Evolutionary conservation across 1,140 invertebrate species (phyloP).

Genomic region (Trachymyrmex cornetzi): DNA sequence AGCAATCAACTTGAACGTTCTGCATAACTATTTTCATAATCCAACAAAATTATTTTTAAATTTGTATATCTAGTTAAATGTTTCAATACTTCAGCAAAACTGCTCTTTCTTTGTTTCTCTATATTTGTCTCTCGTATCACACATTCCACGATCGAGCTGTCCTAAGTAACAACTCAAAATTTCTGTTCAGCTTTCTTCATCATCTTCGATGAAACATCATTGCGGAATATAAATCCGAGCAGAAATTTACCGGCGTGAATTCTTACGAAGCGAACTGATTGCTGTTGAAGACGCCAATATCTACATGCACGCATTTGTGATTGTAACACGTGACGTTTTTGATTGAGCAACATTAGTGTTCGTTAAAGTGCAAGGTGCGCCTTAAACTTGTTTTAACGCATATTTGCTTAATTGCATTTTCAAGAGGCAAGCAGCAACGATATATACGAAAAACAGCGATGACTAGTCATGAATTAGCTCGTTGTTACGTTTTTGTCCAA

Average conservation of each 20-base stretch:
- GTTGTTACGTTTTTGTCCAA: conserved; percentile 55
- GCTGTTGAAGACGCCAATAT: not conserved
- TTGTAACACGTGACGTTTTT: not conserved
- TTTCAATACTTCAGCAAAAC: too few species aligned
- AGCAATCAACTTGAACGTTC: too few species aligned
- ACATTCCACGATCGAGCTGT: conserved; percentile 16
- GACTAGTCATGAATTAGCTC: conserved; percentile 45
- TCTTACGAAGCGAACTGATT: not conserved
- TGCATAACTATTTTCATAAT: too few species aligned
- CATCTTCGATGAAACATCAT: not conserved
- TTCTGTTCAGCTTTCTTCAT: not conserved
- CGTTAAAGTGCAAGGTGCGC: not conserved
- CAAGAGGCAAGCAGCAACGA: conserved; percentile 24
- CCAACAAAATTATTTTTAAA: too few species aligned
- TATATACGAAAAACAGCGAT: conserved; percentile 39
- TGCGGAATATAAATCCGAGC: not conserved
- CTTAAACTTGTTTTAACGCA: conserved; percentile 24
- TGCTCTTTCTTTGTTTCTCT: not conserved
- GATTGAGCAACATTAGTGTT: not conserved
- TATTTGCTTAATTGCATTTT: conserved; percentile 40
- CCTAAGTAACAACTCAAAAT: conserved; percentile 24
- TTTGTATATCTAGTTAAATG: too few species aligned
- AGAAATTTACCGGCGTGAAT: not conserved
- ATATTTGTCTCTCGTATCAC: not conserved
- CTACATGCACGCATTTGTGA: not conserved